These are phyloP conservation scores for Drosophila parabipectinata DNA, from an alignment of 1,140 invertebrate genomes.

Conservation along the genomic window DNA sequence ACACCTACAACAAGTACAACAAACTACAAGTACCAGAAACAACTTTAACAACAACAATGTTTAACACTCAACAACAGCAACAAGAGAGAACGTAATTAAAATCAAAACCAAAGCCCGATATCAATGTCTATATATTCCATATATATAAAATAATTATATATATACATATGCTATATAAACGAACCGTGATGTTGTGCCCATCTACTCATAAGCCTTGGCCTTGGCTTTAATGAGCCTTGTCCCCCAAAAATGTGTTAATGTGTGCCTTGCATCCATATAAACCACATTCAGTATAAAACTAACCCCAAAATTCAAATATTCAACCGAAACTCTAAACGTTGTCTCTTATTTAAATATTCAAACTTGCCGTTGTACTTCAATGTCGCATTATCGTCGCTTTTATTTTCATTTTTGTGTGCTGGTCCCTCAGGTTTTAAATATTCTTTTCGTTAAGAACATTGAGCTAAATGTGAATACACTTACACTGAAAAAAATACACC, in stretches of 20 bases:
- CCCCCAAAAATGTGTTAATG: constrained; percentile 39
- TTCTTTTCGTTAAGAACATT: neutral
- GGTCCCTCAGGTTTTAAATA: neutral
- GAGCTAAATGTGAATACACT: constrained; percentile 45
- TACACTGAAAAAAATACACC: constrained; percentile 11
- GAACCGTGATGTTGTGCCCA: constrained; percentile 71
- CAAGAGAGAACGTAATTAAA: constrained; percentile 54
- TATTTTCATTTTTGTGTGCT: constrained; percentile 22
- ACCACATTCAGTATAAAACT: constrained; percentile 31
- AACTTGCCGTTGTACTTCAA: constrained; percentile 53
- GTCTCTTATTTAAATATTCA: constrained; percentile 14
- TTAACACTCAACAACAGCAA: constrained; percentile 74
- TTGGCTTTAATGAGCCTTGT: constrained; percentile 46
- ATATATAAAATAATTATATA: constrained; percentile 43
- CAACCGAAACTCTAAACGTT: constrained; percentile 33
- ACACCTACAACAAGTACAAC: constrained; percentile 66
- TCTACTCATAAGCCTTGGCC: constrained; percentile 63
- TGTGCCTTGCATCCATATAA: constrained; percentile 69
- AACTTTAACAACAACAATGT: constrained; percentile 70
- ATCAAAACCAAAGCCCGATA: constrained; percentile 57
- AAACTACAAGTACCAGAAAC: constrained; percentile 66
- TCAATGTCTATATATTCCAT: constrained; percentile 74
- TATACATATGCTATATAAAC: constrained; percentile 33
- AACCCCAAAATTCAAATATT: constrained; percentile 17
- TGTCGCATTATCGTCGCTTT: constrained; percentile 67